phyloP scores from a whole-genome alignment of 1,140 invertebrate genomes.

The Papilio xuthus region DNA sequence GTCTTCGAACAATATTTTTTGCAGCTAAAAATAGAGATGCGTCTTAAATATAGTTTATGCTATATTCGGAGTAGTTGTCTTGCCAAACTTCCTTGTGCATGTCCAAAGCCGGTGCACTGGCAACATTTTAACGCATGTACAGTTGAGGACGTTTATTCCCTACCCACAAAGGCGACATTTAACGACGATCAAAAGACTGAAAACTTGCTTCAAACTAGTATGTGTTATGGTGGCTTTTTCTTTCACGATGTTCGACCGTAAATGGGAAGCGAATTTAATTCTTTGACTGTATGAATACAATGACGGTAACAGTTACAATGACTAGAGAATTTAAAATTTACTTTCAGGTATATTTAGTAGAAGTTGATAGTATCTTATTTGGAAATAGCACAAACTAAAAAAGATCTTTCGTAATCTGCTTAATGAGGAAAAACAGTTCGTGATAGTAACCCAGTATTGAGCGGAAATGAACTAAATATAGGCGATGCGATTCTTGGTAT shows the following conservation, averaged over 20 bases:
- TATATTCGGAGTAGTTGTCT: not conserved
- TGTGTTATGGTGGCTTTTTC: too few species aligned
- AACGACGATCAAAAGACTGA: too few species aligned
- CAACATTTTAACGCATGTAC: too few species aligned
- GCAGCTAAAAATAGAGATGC: not conserved
- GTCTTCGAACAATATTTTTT: not conserved
- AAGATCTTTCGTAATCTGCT: not conserved
- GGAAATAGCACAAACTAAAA: not conserved
- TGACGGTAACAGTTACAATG: too few species aligned
- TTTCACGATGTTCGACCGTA: too few species aligned
- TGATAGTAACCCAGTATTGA: slow-evolving; percentile 27
- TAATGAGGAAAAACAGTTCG: not conserved
- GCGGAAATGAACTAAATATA: slow-evolving; percentile 42
- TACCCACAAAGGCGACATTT: too few species aligned
- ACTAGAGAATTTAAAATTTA: too few species aligned
- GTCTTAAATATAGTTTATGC: not conserved
- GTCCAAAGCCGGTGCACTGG: not conserved
- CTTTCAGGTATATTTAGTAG: too few species aligned
- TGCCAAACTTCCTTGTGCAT: slow-evolving; percentile 2
- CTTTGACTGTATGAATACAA: too few species aligned
- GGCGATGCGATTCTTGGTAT: slow-evolving; percentile 45
- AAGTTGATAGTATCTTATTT: not conserved
- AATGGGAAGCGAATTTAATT: too few species aligned
- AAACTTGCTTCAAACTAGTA: too few species aligned
- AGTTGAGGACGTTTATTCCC: too few species aligned